phyloP scores from a whole-genome alignment of 2,797 vertebrate species.

The Crypturellus tataupa region DNA sequence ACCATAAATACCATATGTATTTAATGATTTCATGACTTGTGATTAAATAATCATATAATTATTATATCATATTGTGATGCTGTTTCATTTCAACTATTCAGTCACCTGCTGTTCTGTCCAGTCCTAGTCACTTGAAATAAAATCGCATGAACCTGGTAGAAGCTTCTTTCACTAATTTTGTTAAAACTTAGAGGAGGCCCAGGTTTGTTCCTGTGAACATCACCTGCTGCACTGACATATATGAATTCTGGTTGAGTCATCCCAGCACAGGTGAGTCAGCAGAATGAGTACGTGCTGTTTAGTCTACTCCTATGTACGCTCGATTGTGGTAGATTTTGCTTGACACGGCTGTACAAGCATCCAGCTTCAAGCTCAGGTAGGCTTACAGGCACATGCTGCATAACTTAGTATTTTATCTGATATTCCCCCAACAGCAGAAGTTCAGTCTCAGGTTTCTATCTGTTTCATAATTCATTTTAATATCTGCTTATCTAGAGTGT shows the following conservation, averaged over 20 bases:
- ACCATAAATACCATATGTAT: not conserved
- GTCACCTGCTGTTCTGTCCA: not conserved
- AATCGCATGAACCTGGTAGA: not conserved
- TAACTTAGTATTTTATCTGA: not conserved
- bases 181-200: not conserved
- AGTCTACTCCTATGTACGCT: not conserved
- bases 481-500: not conserved
- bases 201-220: not conserved
- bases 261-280: not conserved
- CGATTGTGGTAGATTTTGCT: not conserved
- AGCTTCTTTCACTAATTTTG: not conserved
- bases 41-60: not conserved
- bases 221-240: not conserved
- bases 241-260: not conserved
- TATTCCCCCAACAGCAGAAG: not conserved
- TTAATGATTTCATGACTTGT: not conserved
- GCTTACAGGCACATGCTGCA: not conserved
- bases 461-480: not conserved
- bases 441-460: not conserved
- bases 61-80: not conserved
- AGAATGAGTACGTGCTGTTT: not conserved
- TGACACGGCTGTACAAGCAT: not conserved
- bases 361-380: not conserved
- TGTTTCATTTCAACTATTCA: not conserved
- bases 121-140: not conserved